Evolutionary conservation across 37 sponge, comb jelly and placozoan species (phyloP).

Genomic region (Lycopodina hypogea): DNA sequence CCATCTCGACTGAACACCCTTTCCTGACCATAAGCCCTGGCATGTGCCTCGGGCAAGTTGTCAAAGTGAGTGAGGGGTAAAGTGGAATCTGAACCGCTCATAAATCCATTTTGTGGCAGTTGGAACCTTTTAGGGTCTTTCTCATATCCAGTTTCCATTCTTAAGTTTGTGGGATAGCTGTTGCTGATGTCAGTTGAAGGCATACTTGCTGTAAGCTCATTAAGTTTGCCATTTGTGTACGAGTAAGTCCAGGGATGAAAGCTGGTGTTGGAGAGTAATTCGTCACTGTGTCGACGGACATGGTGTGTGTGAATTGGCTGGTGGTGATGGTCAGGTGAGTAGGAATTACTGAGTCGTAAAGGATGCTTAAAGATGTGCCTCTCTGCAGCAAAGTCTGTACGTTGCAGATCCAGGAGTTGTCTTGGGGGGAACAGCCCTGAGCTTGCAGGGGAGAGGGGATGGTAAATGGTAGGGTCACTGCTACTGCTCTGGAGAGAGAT

Average conservation of each 20-base stretch:
- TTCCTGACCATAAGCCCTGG: constrained; percentile 8
- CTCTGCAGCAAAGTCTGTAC: not conserved
- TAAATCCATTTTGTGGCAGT: not conserved
- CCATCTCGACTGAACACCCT: not conserved
- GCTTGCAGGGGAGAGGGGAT: not conserved
- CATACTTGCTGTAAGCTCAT: constrained; percentile 32
- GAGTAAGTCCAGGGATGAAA: constrained; percentile 41
- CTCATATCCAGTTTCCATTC: constrained; percentile 1
- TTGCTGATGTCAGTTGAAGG: constrained; percentile 7
- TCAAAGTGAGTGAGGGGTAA: constrained; percentile 29
- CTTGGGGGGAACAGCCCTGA: not conserved
- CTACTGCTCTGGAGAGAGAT: constrained; percentile 33
- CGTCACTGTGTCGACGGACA: constrained; percentile 31
- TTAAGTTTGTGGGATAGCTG: constrained; percentile 40
- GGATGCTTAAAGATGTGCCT: constrained; percentile 3
- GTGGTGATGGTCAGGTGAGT: not conserved
- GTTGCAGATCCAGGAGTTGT: not conserved
- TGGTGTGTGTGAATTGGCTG: not conserved
- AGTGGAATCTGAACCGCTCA: constrained; percentile 9
- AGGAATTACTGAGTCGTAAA: constrained; percentile 18
- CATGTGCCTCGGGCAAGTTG: not conserved
- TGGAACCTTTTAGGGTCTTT: constrained; percentile 1
- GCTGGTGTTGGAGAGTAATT: constrained; percentile 10
- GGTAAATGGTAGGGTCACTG: constrained; percentile 29
- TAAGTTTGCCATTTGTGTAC: constrained; percentile 43